Percentiles rank a stretch among this genome's conserved stretches.
phyloP scores from a whole-genome alignment of 2,888 invertebrate species.

The Epinotia demarniana region DNA sequence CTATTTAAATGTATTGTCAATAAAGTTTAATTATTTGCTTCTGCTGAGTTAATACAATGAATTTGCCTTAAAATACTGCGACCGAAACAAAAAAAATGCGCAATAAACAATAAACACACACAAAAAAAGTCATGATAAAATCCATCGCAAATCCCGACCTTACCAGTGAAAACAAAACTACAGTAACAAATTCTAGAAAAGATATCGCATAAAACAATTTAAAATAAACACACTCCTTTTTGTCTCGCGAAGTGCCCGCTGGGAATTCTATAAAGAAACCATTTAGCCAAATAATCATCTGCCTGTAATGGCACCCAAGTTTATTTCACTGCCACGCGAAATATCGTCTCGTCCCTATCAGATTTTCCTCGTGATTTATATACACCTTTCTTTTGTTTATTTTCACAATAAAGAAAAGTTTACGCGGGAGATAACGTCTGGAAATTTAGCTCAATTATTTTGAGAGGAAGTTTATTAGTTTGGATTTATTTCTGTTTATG shows the following conservation, averaged over 20 bases:
- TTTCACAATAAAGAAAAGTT: slow-evolving; percentile 37
- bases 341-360: slow-evolving; percentile 36
- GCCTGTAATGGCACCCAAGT: slow-evolving; percentile 32
- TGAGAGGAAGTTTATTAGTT: slow-evolving; percentile 26
- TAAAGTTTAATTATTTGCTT: no score
- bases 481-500: slow-evolving; percentile 30
- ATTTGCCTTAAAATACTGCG: no score
- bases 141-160: background rate
- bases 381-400: slow-evolving; percentile 44
- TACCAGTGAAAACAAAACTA: background rate
- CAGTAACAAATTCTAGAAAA: background rate
- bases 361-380: slow-evolving; percentile 39
- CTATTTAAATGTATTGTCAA: no score
- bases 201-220: slow-evolving; percentile 1
- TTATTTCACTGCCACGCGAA: slow-evolving; percentile 32
- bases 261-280: slow-evolving; percentile 36
- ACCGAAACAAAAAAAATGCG: no score
- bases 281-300: slow-evolving; percentile 41
- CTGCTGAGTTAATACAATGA: no score
- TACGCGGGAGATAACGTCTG: slow-evolving; percentile 32
- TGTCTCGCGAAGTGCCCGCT: slow-evolving; percentile 5
- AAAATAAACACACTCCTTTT: slow-evolving; percentile 6
- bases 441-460: slow-evolving; percentile 17
- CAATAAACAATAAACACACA: background rate
- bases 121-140: background rate